A percentile compares a stretch with the other conserved stretches of the same genome.
phyloP scores from a whole-genome alignment of 2,888 invertebrate genomes.

The Drosophila buzzatii region DNA sequence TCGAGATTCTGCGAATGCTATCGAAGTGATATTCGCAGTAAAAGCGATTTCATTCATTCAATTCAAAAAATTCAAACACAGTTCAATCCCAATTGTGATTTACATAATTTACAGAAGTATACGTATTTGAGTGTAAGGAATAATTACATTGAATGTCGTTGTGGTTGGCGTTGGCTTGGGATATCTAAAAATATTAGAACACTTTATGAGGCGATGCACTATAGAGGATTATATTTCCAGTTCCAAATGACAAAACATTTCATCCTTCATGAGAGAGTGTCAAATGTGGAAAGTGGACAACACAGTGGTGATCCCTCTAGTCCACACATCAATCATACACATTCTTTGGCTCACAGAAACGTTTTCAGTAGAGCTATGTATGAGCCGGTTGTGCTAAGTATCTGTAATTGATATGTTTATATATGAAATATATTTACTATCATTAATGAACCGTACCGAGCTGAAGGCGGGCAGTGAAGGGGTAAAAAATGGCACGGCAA shows the following conservation, averaged over 20 bases:
- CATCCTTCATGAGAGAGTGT: background rate
- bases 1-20: too few relatives aligned
- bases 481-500: conserved; percentile 83
- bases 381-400: conserved; percentile 82
- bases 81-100: too few relatives aligned
- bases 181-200: too few relatives aligned
- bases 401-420: conserved; percentile 54
- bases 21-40: too few relatives aligned
- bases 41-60: too few relatives aligned
- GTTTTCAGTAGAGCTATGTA: conserved; percentile 82
- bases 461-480: conserved; percentile 82
- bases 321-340: background rate
- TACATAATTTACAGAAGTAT: too few relatives aligned
- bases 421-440: conserved; percentile 48
- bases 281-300: background rate
- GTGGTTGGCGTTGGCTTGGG: too few relatives aligned
- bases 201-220: too few relatives aligned
- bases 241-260: background rate
- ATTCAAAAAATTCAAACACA: too few relatives aligned
- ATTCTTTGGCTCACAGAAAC: conserved; percentile 56
- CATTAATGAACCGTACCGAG: conserved; percentile 69
- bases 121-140: too few relatives aligned
- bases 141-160: too few relatives aligned
- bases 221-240: too few relatives aligned
- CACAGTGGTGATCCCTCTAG: background rate